Percentiles rank a stretch among this genome's conserved stretches.
Conservation (phyloP, 2,888 invertebrate species). For the Camptogramma bilineatum region DNA sequence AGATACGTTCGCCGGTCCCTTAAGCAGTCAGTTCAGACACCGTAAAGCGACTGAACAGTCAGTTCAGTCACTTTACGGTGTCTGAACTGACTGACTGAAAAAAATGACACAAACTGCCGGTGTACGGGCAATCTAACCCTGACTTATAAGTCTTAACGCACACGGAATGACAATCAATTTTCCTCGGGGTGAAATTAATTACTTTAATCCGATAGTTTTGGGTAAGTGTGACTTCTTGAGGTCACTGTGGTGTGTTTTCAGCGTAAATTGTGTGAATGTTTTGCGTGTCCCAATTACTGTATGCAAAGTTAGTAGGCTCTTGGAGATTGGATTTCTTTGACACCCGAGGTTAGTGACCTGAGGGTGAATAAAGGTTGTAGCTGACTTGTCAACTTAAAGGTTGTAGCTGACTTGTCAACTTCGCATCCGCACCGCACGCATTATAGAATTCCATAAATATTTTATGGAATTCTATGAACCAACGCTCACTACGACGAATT, state of each 20-base stretch:
- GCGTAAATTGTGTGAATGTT: slow-evolving; percentile 10
- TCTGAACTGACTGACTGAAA: not conserved
- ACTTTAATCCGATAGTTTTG: slow-evolving; percentile 40
- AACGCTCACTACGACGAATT: no score
- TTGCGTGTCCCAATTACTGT: not conserved
- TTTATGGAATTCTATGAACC: no score
- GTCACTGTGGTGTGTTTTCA: slow-evolving; percentile 11
- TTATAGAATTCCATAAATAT: no score
- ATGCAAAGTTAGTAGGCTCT: not conserved
- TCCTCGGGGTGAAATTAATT: slow-evolving; percentile 37
- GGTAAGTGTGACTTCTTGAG: slow-evolving; percentile 26
- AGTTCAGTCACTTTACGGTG: no score
- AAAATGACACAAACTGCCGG: not conserved
- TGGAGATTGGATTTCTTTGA: not conserved
- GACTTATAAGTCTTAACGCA: slow-evolving; percentile 16
- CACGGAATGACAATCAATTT: slow-evolving; percentile 40
- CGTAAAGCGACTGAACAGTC: no score
- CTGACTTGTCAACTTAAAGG: no score
- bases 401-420: no score
- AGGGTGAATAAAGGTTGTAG: no score
- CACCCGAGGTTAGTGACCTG: no score
- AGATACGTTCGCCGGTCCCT: no score
- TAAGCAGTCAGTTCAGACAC: no score
- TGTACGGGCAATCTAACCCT: not conserved
- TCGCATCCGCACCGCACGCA: no score